These are phyloP conservation scores for Ciona savignyi DNA, from an alignment of 23 tunicate genomes.

Conservation along the genomic window DNA sequence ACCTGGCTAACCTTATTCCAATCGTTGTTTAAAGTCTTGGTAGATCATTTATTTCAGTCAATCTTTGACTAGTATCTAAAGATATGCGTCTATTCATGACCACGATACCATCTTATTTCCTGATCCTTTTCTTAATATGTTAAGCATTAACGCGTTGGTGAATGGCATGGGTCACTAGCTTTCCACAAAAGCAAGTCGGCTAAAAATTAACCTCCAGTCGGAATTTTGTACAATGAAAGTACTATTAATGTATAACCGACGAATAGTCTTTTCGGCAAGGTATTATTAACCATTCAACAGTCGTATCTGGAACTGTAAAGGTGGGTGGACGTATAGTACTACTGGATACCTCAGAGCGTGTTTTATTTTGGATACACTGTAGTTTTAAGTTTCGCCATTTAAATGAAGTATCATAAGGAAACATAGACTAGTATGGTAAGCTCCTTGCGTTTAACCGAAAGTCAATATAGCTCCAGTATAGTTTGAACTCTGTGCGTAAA, in stretches of 20 bases:
- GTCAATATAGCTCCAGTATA: too few species aligned
- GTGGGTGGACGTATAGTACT: too few species aligned
- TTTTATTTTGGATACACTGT: too few species aligned
- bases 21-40: neutral
- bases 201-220: neutral
- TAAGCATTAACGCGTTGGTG: neutral
- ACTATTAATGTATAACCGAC: neutral
- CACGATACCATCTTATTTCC: neutral
- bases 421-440: too few species aligned
- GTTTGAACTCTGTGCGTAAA: too few species aligned
- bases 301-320: too few species aligned
- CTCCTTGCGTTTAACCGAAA: too few species aligned
- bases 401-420: too few species aligned
- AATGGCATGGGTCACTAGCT: neutral
- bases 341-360: too few species aligned
- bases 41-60: neutral
- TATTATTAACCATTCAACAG: neutral
- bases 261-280: neutral
- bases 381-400: too few species aligned
- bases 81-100: neutral
- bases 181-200: slow-evolving; percentile 1
- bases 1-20: neutral
- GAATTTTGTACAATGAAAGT: neutral
- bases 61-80: neutral
- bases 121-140: neutral